These are phyloP conservation scores for Seriola aureovittata DNA, from an alignment of 2,113 vertebrate genomes.

Conservation along the genomic window DNA sequence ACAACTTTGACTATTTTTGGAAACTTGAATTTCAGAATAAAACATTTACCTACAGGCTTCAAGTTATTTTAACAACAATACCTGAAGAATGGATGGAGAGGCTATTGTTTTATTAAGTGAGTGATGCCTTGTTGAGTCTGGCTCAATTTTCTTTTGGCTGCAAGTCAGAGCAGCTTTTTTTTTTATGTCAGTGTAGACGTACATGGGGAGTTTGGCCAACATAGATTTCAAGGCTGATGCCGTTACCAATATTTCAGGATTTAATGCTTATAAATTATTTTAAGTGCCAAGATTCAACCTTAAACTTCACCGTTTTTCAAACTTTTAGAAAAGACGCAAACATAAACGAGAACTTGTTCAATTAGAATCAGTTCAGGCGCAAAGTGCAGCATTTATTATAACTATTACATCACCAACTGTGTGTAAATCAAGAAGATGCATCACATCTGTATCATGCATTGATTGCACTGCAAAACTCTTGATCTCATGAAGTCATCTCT, in stretches of 20 bases:
- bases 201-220: slow-evolving; percentile 33
- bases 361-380: slow-evolving; percentile 1
- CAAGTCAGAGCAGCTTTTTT: slow-evolving; percentile 26
- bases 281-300: slow-evolving; percentile 46
- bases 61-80: slow-evolving; percentile 30
- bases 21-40: slow-evolving; percentile 12
- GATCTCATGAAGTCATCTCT: slow-evolving; percentile 1
- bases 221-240: slow-evolving; percentile 40
- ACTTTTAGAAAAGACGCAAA: slow-evolving; percentile 28
- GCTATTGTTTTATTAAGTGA: slow-evolving; percentile 70
- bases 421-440: slow-evolving; percentile 27
- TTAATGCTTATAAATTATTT: slow-evolving; percentile 66
- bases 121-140: slow-evolving; percentile 49
- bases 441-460: not conserved
- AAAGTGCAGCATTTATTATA: slow-evolving; percentile 6
- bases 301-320: slow-evolving; percentile 14
- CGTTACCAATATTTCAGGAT: slow-evolving; percentile 30
- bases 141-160: slow-evolving; percentile 59
- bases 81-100: slow-evolving; percentile 26
- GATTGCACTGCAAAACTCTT: not conserved
- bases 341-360: slow-evolving; percentile 3
- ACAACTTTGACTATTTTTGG: slow-evolving; percentile 12
- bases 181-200: slow-evolving; percentile 18
- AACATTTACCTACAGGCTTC: slow-evolving; percentile 48
- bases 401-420: slow-evolving; percentile 1